Percentiles rank a stretch among this genome's conserved stretches.
Evolutionary conservation across 2,888 invertebrate species (phyloP).

Genomic region (Erebia palarica): DNA sequence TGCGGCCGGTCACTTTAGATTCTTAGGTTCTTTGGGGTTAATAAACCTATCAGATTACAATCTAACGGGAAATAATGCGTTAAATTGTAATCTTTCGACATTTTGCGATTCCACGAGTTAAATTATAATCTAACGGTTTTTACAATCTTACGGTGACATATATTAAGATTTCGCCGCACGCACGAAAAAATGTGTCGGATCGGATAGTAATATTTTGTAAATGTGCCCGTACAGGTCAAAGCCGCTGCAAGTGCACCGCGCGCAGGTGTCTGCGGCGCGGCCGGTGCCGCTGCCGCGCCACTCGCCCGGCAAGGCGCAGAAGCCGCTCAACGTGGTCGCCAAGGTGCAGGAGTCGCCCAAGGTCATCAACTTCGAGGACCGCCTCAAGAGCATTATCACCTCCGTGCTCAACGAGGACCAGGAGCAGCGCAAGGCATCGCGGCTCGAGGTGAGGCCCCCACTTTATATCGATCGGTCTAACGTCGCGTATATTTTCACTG

Average conservation of each 20-base stretch:
- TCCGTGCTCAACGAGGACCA: conserved; percentile 94
- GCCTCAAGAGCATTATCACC: conserved; percentile 93
- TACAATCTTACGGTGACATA: too few species aligned
- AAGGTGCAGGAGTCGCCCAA: conserved; percentile 90
- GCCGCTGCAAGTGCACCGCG: conserved; percentile 48
- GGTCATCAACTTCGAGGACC: conserved; percentile 92
- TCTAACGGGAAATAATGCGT: too few species aligned
- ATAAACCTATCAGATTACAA: too few species aligned
- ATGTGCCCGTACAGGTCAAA: conserved; percentile 23
- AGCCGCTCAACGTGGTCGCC: conserved; percentile 70
- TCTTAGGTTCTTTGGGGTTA: too few species aligned
- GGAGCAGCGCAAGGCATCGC: conserved; percentile 52
- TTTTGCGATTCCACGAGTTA: too few species aligned
- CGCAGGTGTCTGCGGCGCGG: conserved; percentile 54
- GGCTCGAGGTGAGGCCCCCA: conserved; percentile 41
- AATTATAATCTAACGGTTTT: too few species aligned
- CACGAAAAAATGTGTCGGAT: too few species aligned
- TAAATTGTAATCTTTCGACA: too few species aligned
- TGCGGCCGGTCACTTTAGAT: too few species aligned
- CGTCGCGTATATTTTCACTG: background rate
- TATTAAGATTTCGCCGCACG: too few species aligned
- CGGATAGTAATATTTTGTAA: background rate
- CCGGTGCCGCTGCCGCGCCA: conserved; percentile 53
- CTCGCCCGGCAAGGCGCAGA: conserved; percentile 67
- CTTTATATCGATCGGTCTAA: background rate